These are phyloP conservation scores for Catharus fuscescens DNA, from an alignment of 2,113 vertebrate species.

Conservation along the genomic window DNA sequence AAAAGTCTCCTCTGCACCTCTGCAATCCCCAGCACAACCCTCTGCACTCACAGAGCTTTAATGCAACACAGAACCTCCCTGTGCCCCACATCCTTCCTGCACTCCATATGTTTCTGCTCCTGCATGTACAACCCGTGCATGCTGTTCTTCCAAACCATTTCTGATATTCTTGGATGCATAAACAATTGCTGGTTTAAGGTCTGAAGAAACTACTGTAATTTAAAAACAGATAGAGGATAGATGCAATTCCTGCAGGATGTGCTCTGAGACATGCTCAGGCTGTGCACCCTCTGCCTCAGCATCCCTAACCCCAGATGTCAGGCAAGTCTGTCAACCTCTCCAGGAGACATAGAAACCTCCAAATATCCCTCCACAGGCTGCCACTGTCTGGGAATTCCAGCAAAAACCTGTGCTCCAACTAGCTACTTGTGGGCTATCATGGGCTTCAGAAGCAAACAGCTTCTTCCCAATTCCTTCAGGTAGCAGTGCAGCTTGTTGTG, in stretches of 20 bases:
- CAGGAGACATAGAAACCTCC: neutral
- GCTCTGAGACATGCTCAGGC: neutral
- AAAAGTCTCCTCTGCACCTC: neutral
- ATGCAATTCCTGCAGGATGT: neutral
- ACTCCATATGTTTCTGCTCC: fast-evolving
- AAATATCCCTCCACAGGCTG: neutral
- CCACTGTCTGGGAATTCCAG: neutral
- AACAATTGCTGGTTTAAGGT: neutral
- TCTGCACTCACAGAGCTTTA: neutral
- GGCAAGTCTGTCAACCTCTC: neutral
- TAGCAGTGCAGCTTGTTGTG: neutral
- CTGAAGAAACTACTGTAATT: neutral
- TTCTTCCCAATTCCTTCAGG: neutral
- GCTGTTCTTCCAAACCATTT: neutral
- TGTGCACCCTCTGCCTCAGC: fast-evolving
- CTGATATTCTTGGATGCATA: neutral
- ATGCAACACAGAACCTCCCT: neutral
- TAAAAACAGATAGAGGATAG: neutral
- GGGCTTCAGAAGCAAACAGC: neutral
- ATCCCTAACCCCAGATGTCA: neutral
- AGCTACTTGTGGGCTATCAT: neutral
- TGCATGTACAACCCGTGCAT: fast-evolving
- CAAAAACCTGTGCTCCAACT: neutral
- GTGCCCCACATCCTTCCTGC: neutral
- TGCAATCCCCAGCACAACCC: neutral